A percentile compares a stretch with the other conserved stretches of the same genome.
phyloP scores from a whole-genome alignment of 2,888 invertebrate species.

The Tolmerus cingulatus region DNA sequence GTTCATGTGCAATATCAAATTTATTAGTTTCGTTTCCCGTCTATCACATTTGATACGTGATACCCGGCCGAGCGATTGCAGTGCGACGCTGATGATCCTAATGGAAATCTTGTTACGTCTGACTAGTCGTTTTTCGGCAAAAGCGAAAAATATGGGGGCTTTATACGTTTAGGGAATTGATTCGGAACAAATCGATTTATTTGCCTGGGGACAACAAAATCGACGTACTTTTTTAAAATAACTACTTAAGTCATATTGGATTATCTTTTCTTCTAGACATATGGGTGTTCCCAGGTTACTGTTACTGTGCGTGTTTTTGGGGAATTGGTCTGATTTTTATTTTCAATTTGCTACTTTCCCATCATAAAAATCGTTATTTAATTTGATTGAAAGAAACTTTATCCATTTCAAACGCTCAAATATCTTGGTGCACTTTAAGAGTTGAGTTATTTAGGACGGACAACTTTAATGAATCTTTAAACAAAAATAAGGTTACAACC shows the following conservation, averaged over 20 bases:
- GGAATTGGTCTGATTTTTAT: background rate
- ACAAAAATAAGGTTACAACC: no score
- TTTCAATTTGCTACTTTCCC: background rate
- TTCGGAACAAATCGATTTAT: slow-evolving; percentile 13
- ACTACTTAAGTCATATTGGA: background rate
- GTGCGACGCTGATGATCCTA: slow-evolving; percentile 27
- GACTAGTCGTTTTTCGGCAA: slow-evolving; percentile 11
- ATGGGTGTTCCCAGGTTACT: background rate
- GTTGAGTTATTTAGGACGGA: no score
- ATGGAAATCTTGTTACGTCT: slow-evolving; percentile 27
- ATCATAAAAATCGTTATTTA: no score
- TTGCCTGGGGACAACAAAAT: background rate
- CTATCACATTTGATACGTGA: slow-evolving; percentile 49
- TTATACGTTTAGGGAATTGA: slow-evolving; percentile 22
- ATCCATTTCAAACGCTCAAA: no score
- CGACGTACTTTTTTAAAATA: background rate
- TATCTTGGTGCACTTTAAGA: no score
- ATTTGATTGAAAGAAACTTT: no score
- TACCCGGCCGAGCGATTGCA: slow-evolving; percentile 21
- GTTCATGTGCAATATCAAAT: slow-evolving; percentile 47
- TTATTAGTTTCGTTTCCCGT: slow-evolving; percentile 49
- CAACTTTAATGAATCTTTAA: no score
- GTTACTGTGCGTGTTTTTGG: background rate
- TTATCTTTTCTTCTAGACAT: background rate
- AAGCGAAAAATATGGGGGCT: background rate